Percentiles rank a stretch among this genome's conserved stretches.
phyloP scores from a whole-genome alignment of 2,113 vertebrate species.

The Pristiophorus japonicus region DNA sequence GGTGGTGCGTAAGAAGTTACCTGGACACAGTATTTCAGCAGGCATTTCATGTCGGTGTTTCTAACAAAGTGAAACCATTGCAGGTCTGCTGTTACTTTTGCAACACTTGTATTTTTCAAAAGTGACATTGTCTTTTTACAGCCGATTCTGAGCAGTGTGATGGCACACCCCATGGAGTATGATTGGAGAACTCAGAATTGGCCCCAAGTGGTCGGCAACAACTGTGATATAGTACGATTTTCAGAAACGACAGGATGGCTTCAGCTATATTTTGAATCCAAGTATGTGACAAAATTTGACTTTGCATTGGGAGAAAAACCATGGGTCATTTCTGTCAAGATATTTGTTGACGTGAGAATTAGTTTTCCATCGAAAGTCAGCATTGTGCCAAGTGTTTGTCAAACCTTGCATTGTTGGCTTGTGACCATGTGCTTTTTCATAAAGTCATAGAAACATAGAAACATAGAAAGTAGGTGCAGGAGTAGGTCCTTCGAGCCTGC shows the following conservation, averaged over 20 bases:
- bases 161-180: not conserved
- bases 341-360: not conserved
- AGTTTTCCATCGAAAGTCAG: not conserved
- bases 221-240: not conserved
- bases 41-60: not conserved
- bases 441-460: too few relatives aligned
- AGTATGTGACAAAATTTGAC: not conserved
- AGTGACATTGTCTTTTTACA: not conserved
- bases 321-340: not conserved
- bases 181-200: not conserved
- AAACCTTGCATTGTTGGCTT: not conserved
- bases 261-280: not conserved
- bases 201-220: not conserved
- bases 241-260: not conserved
- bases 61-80: not conserved
- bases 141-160: not conserved
- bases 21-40: not conserved
- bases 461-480: too few relatives aligned
- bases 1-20: not conserved
- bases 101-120: conserved; percentile 1
- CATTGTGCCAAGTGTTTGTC: too few relatives aligned
- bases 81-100: not conserved
- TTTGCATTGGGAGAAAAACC: not conserved
- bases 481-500: too few relatives aligned
- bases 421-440: not conserved